These are phyloP conservation scores for Plestiodon gilberti DNA, from an alignment of 2,113 vertebrate species.

Conservation along the genomic window DNA sequence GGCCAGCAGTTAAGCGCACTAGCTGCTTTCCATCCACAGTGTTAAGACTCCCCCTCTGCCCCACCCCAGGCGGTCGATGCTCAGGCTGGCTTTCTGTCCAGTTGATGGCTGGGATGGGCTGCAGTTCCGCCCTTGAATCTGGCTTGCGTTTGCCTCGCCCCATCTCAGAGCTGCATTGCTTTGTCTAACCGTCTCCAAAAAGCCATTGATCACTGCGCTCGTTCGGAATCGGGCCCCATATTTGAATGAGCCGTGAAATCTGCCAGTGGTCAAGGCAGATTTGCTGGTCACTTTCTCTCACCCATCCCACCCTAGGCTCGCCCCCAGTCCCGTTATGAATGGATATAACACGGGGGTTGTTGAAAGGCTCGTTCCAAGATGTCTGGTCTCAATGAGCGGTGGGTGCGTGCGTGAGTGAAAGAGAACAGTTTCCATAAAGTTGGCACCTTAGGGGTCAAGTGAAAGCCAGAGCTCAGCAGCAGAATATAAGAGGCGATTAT, in stretches of 20 bases:
- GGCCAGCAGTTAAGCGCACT: not conserved
- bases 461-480: not conserved
- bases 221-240: not conserved
- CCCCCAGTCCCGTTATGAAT: too few species aligned
- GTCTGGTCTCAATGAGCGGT: not conserved
- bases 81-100: not conserved
- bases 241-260: not conserved
- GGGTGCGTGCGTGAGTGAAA: too few species aligned
- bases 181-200: constrained; percentile 66
- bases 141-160: too few species aligned
- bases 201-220: constrained; percentile 3
- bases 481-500: not conserved
- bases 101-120: not conserved
- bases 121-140: constrained; percentile 24
- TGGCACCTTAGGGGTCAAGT: not conserved
- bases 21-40: too few species aligned
- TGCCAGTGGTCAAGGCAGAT: not conserved
- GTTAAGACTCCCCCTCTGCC: not conserved
- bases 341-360: too few species aligned
- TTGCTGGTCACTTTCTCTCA: too few species aligned
- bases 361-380: not conserved
- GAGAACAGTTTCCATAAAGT: not conserved
- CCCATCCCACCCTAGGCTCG: too few species aligned
- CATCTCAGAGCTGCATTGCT: constrained; percentile 54
- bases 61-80: not conserved